These are phyloP conservation scores for Tachuris rubrigastra DNA, from an alignment of 2,113 vertebrate species.

Conservation along the genomic window DNA sequence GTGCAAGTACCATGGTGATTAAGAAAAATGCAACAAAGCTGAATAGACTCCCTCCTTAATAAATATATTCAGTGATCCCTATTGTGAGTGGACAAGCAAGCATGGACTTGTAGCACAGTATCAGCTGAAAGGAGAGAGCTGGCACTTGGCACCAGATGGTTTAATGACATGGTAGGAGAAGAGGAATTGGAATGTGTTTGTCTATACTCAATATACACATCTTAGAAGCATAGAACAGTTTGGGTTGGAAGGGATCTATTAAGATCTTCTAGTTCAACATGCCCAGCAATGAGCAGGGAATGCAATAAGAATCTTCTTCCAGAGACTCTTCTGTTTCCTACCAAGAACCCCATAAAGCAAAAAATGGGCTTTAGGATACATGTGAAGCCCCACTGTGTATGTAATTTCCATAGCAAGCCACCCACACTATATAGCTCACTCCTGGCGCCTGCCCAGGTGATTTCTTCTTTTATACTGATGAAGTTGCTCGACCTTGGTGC, in stretches of 20 bases:
- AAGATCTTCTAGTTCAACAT: background rate
- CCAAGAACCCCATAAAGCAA: background rate
- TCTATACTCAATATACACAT: background rate
- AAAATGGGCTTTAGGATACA: background rate
- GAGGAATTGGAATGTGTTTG: background rate
- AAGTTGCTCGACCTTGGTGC: conserved; percentile 59
- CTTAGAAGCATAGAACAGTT: background rate
- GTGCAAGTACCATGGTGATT: background rate
- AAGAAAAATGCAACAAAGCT: background rate
- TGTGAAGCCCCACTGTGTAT: background rate
- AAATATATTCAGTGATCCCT: background rate
- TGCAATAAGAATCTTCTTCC: background rate
- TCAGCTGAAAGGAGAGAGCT: background rate
- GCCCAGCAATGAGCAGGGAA: background rate
- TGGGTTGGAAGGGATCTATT: background rate
- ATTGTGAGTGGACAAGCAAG: background rate
- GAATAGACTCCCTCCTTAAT: background rate
- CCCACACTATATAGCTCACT: background rate
- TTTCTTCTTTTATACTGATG: conserved; percentile 34
- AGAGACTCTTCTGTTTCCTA: background rate
- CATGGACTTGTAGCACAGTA: background rate
- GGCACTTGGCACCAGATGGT: background rate
- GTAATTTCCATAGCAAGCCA: conserved; percentile 22
- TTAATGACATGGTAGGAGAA: background rate
- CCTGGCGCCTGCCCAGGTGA: conserved; percentile 17